These are phyloP conservation scores for Phortica okadai DNA, from an alignment of 2,888 invertebrate genomes.

Conservation along the genomic window DNA sequence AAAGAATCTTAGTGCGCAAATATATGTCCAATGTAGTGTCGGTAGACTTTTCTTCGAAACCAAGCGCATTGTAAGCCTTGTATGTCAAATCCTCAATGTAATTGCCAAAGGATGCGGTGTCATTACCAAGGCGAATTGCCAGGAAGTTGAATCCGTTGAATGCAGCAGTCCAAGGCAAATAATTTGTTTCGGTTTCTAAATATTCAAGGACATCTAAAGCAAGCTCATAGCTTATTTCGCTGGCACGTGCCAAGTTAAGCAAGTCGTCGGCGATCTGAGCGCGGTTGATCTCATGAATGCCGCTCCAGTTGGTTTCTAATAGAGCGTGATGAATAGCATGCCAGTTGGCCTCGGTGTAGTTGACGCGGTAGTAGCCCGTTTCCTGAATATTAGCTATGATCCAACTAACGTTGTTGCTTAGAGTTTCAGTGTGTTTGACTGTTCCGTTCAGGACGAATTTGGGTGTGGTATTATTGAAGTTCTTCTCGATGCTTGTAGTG, in stretches of 20 bases:
- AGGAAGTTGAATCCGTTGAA: conserved; percentile 76
- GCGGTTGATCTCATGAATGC: conserved; percentile 82
- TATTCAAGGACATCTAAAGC: conserved; percentile 84
- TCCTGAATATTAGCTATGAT: conserved; percentile 73
- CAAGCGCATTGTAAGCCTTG: conserved; percentile 77
- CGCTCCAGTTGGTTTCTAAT: conserved; percentile 52
- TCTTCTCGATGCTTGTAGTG: conserved; percentile 57
- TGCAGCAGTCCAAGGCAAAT: conserved; percentile 88
- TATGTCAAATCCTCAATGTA: conserved; percentile 78
- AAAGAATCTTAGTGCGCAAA: conserved; percentile 79
- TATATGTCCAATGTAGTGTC: conserved; percentile 80
- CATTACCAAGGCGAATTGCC: conserved; percentile 65
- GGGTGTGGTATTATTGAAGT: conserved; percentile 62
- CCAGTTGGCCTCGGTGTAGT: conserved; percentile 84
- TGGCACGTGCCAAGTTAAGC: conserved; percentile 84
- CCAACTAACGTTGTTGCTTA: conserved; percentile 55
- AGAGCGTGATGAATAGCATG: conserved; percentile 57
- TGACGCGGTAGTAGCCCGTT: conserved; percentile 80
- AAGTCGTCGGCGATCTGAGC: conserved; percentile 90
- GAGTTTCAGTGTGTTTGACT: rapidly evolving
- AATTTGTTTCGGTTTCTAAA: conserved; percentile 82
- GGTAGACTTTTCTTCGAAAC: conserved; percentile 74
- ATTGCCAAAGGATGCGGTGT: conserved; percentile 59
- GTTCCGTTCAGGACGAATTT: conserved; percentile 56
- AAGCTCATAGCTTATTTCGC: conserved; percentile 79